These are phyloP conservation scores for Antechinus flavipes DNA, from an alignment of 2,113 vertebrate species.

Conservation along the genomic window DNA sequence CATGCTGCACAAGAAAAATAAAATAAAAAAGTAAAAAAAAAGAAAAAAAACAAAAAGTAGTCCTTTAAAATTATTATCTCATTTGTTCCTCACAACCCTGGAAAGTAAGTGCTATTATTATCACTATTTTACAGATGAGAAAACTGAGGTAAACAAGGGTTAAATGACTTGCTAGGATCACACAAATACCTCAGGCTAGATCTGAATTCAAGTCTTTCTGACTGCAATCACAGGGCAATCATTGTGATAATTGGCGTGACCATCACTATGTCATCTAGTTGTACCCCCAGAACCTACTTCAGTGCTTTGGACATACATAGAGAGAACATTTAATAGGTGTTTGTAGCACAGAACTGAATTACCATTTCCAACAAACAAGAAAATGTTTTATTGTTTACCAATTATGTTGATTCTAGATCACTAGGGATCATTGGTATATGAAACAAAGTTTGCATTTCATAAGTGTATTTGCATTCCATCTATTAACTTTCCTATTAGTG, in stretches of 20 bases:
- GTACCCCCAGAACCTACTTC: background rate
- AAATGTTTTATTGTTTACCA: background rate
- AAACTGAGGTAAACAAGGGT: background rate
- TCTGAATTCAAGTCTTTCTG: background rate
- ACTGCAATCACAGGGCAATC: background rate
- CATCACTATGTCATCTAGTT: accelerated
- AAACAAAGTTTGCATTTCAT: background rate
- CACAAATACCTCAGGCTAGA: background rate
- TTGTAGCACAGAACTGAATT: background rate
- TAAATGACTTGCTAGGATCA: too few species aligned
- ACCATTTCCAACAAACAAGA: background rate
- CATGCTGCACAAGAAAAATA: too few species aligned
- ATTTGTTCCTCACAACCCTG: background rate
- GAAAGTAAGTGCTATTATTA: background rate
- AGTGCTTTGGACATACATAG: background rate
- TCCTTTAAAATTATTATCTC: background rate
- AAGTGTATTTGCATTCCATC: background rate
- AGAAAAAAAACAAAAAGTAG: too few species aligned
- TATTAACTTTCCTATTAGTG: background rate
- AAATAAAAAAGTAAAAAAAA: too few species aligned
- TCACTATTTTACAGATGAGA: background rate
- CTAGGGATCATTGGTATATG: background rate
- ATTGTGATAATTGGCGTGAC: too few species aligned
- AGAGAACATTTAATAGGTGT: background rate
- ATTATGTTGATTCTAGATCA: background rate